These are phyloP conservation scores for Bombycilla garrulus DNA, from an alignment of 2,113 vertebrate genomes.

Conservation along the genomic window DNA sequence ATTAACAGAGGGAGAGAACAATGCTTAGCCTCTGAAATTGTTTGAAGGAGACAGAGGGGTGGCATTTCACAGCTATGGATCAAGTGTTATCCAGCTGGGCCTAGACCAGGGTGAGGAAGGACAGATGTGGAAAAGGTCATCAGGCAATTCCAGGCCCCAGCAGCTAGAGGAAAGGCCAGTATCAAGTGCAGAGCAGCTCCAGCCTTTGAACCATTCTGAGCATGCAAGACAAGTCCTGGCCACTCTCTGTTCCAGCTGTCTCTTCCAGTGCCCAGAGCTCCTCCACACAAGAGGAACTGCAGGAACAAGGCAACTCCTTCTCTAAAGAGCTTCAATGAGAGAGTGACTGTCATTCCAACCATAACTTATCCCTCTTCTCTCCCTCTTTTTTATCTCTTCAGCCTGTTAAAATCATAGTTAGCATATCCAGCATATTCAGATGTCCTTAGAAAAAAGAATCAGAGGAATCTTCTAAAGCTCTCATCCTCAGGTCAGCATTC, in stretches of 20 bases:
- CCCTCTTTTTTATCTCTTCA: not conserved
- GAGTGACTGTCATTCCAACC: not conserved
- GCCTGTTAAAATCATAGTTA: not conserved
- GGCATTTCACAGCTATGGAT: not conserved
- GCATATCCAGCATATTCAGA: not conserved
- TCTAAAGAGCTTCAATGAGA: not conserved
- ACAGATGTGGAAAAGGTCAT: not conserved
- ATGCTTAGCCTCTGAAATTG: not conserved
- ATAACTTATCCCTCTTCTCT: not conserved
- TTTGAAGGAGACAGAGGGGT: not conserved
- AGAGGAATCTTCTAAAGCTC: not conserved
- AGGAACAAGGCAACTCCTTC: not conserved
- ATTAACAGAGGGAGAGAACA: not conserved
- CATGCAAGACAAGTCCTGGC: not conserved
- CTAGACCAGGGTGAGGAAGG: not conserved
- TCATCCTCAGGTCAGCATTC: not conserved
- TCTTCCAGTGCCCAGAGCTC: not conserved
- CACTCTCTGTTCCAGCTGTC: not conserved
- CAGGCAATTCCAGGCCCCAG: not conserved
- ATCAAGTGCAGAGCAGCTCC: fast-evolving
- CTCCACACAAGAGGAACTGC: not conserved
- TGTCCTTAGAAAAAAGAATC: not conserved
- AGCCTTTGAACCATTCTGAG: not conserved
- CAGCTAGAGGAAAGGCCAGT: not conserved
- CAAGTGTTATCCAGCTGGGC: not conserved